A percentile compares a stretch with the other conserved stretches of the same genome.
Conservation (phyloP, 2,888 invertebrate genomes). For the Plemyria rubiginata region DNA sequence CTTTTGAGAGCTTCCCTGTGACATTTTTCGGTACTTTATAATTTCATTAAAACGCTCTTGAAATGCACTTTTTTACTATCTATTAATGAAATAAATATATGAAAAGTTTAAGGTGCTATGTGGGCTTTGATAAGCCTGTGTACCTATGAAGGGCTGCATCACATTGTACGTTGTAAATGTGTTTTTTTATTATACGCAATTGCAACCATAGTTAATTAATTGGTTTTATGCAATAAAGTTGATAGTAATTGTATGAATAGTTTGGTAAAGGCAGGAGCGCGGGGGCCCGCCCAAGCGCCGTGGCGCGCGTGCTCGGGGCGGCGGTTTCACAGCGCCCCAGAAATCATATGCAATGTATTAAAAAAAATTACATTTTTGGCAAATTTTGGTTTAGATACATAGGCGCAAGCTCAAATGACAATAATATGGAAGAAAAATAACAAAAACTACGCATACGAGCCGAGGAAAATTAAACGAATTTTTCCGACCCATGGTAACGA, state of each 20-base stretch:
- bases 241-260: constrained; percentile 32
- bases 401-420: constrained; percentile 73
- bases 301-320: constrained; percentile 61
- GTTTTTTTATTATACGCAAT: constrained; percentile 53
- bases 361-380: constrained; percentile 59
- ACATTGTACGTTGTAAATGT: constrained; percentile 38
- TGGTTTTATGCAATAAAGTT: constrained; percentile 47
- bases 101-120: constrained; percentile 16
- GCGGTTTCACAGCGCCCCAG: constrained; percentile 63
- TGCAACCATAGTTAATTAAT: constrained; percentile 36
- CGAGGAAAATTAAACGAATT: constrained; percentile 76
- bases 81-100: constrained; percentile 40
- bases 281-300: constrained; percentile 65
- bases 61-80: constrained; percentile 51
- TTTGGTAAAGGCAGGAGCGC: constrained; percentile 32
- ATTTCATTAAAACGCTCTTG: constrained; percentile 37
- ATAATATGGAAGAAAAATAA: constrained; percentile 49
- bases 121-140: constrained; percentile 36
- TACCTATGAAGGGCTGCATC: constrained; percentile 38
- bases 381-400: constrained; percentile 55
- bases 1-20: constrained; percentile 41
- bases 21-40: constrained; percentile 42
- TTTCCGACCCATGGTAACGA: constrained; percentile 63
- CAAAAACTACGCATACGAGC: constrained; percentile 47
- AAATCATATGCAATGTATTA: constrained; percentile 52